phyloP scores from a whole-genome alignment of 2,888 invertebrate genomes.

The Troides helena region DNA sequence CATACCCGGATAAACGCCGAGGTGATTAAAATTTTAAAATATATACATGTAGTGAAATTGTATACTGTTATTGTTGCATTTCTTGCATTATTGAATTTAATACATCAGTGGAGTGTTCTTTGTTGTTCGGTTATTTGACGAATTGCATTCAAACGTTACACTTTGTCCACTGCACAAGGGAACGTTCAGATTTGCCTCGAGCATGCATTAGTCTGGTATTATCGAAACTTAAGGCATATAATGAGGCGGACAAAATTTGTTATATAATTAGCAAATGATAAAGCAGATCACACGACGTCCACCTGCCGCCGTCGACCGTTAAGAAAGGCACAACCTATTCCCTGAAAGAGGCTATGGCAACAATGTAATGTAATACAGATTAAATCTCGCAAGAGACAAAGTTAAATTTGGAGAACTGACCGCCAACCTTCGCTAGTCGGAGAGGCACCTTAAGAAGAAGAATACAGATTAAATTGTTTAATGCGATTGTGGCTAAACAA shows the following conservation, averaged over 20 bases:
- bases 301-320: not conserved
- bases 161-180: not conserved
- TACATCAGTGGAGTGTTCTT: not conserved
- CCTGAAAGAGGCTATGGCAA: not conserved
- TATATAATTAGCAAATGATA: not conserved
- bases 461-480: no score
- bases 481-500: no score
- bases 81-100: not conserved
- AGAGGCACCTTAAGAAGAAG: no score
- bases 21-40: not conserved
- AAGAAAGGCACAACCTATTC: not conserved
- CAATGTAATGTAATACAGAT: no score
- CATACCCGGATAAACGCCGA: not conserved
- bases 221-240: not conserved
- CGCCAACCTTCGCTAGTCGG: no score
- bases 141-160: not conserved
- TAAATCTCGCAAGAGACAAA: no score
- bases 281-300: not conserved
- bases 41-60: no score
- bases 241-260: not conserved
- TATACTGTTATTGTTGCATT: no score
- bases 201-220: not conserved
- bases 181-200: not conserved
- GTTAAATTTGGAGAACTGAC: no score
- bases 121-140: not conserved